Percentiles rank a stretch among this genome's conserved stretches.
Conservation (phyloP, 2,113 vertebrate genomes). For the Ellobius talpinus region DNA sequence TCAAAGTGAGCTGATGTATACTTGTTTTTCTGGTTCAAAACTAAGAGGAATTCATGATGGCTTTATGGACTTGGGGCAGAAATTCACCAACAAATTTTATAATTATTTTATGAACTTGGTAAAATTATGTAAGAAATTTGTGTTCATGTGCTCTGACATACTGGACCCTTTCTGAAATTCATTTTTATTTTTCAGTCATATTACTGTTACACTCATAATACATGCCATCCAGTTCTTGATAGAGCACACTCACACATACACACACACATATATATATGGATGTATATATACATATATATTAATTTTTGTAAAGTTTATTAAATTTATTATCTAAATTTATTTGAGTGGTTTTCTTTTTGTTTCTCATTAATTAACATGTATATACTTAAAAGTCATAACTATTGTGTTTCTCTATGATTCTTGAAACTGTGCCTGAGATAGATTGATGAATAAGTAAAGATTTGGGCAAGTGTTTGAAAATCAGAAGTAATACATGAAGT, state of each 20-base stretch:
- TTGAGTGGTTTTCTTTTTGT: neutral
- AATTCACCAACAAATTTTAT: constrained; percentile 15
- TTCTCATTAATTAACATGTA: neutral
- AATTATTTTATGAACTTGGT: neutral
- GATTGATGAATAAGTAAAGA: constrained; percentile 10
- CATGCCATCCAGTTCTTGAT: neutral
- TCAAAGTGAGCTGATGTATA: neutral
- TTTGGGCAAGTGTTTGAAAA: constrained; percentile 43
- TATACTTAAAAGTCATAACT: neutral
- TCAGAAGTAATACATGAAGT: constrained; percentile 35
- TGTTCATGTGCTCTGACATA: no score
- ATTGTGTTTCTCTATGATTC: neutral
- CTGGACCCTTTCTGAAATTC: neutral
- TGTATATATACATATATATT: neutral
- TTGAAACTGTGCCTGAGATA: neutral
- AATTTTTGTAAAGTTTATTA: constrained; percentile 1
- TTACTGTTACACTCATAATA: neutral
- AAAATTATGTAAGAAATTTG: neutral
- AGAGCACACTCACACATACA: neutral
- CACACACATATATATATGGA: neutral
- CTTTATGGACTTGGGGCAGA: neutral
- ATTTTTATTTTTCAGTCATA: constrained; percentile 24
- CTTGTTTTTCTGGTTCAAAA: neutral
- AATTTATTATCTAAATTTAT: constrained; percentile 25
- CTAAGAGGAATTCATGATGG: neutral